Evolutionary conservation across 2,888 invertebrate species (phyloP).

Genomic region (Calameuta idolon): DNA sequence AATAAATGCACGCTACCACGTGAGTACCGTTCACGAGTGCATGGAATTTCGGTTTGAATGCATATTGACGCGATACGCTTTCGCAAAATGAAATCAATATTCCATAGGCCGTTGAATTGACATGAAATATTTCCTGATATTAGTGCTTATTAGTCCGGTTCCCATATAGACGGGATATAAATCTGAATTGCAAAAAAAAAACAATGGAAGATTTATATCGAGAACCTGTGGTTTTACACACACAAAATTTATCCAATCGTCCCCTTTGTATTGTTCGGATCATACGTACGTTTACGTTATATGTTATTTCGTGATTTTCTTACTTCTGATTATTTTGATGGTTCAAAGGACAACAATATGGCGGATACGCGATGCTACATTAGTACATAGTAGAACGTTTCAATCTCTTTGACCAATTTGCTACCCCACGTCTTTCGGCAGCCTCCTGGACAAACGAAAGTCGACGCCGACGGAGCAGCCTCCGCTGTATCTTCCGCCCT

Average conservation of each 20-base stretch:
- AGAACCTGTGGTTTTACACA: neutral
- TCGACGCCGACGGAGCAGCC: slow-evolving; percentile 7
- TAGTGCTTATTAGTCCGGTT: slow-evolving; percentile 49
- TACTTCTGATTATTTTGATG: neutral
- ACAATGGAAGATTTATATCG: neutral
- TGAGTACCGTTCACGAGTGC: slow-evolving; percentile 25
- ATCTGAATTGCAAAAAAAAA: neutral
- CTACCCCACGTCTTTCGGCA: neutral
- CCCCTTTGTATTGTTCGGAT: neutral
- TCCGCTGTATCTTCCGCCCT: slow-evolving; percentile 22
- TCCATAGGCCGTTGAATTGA: slow-evolving; percentile 46
- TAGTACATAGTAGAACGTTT: neutral
- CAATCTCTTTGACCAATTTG: slow-evolving; percentile 20
- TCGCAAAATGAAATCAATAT: slow-evolving; percentile 52
- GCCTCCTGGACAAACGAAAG: slow-evolving; percentile 6
- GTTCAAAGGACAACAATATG: neutral
- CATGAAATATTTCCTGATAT: slow-evolving; percentile 58
- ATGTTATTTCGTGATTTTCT: neutral
- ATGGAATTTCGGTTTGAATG: slow-evolving; percentile 53
- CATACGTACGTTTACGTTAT: neutral
- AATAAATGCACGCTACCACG: neutral
- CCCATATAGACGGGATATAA: neutral
- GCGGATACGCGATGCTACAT: neutral
- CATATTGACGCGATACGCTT: slow-evolving; percentile 43
- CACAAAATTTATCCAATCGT: neutral